phyloP scores from a whole-genome alignment of 2,888 invertebrate genomes.

The Stenodera caucasica region DNA sequence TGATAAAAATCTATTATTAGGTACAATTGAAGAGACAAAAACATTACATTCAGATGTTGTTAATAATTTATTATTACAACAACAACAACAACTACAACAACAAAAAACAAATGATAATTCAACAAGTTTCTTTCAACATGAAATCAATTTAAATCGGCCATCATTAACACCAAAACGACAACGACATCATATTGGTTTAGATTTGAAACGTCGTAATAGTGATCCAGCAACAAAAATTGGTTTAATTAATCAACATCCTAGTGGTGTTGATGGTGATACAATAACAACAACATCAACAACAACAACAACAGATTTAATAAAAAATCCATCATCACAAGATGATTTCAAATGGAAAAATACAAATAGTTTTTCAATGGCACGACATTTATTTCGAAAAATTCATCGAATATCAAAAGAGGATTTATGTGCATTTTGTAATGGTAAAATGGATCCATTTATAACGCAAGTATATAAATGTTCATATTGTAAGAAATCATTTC shows the following conservation, averaged over 20 bases:
- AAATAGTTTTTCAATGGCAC: constrained; percentile 69
- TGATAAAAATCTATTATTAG: constrained; percentile 47
- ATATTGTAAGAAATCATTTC: constrained; percentile 83
- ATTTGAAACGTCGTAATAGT: constrained; percentile 70
- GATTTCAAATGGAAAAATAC: constrained; percentile 64
- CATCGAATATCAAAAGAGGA: constrained; percentile 79
- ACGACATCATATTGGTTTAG: constrained; percentile 50
- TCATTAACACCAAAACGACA: constrained; percentile 52
- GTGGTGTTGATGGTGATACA: constrained; percentile 56
- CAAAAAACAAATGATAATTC: constrained; percentile 10
- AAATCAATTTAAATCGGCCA: constrained; percentile 18
- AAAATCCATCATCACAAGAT: constrained; percentile 59
- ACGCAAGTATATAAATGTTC: constrained; percentile 79
- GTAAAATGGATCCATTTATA: constrained; percentile 78
- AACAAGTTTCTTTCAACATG: constrained; percentile 24
- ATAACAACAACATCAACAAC: constrained; percentile 40
- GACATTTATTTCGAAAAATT: constrained; percentile 76
- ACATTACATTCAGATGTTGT: constrained; percentile 26
- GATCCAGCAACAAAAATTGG: constrained; percentile 68
- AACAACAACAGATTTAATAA: constrained; percentile 30
- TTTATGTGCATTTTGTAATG: constrained; percentile 78
- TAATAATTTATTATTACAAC: constrained; percentile 11
- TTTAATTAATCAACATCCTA: constrained; percentile 46
- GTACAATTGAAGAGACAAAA: constrained; percentile 53
- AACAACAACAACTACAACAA: constrained; percentile 2